A percentile compares a stretch with the other conserved stretches of the same genome.
Evolutionary conservation across 2,113 vertebrate species (phyloP).

Genomic region (Caretta caretta): DNA sequence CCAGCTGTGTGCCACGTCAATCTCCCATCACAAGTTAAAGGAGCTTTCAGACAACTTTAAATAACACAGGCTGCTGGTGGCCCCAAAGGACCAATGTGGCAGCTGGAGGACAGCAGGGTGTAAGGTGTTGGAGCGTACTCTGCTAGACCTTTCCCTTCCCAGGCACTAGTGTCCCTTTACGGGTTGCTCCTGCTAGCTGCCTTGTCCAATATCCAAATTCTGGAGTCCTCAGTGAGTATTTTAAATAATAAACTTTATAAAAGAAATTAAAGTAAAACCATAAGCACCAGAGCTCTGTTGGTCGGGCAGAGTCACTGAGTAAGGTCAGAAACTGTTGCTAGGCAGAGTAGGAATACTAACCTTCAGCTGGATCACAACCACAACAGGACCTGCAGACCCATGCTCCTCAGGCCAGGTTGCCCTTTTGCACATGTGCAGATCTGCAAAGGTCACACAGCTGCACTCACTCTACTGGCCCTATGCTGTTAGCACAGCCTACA

Average conservation of each 20-base stretch:
- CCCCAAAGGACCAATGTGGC: not conserved
- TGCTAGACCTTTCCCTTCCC: too few species aligned
- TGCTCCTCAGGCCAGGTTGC: not conserved
- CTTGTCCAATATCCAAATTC: not conserved
- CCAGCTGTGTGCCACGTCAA: not conserved
- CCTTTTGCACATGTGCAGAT: not conserved
- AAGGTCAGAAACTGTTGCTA: not conserved
- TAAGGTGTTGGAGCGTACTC: too few species aligned
- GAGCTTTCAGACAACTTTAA: too few species aligned
- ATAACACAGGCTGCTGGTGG: not conserved
- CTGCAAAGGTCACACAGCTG: not conserved
- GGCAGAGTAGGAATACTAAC: not conserved
- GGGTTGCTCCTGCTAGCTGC: not conserved
- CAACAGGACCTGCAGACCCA: not conserved
- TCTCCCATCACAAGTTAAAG: not conserved
- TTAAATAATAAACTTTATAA: not conserved
- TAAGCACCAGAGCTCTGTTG: not conserved
- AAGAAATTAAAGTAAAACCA: not conserved
- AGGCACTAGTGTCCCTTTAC: not conserved
- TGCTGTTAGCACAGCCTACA: not conserved
- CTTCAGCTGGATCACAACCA: not conserved
- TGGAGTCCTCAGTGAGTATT: not conserved
- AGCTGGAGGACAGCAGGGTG: not conserved
- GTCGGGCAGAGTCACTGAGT: not conserved
- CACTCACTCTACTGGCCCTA: not conserved